Percentiles rank a stretch among this genome's conserved stretches.
Conservation (phyloP, 2,797 vertebrate genomes). For the Tiaroga cobitis region DNA sequence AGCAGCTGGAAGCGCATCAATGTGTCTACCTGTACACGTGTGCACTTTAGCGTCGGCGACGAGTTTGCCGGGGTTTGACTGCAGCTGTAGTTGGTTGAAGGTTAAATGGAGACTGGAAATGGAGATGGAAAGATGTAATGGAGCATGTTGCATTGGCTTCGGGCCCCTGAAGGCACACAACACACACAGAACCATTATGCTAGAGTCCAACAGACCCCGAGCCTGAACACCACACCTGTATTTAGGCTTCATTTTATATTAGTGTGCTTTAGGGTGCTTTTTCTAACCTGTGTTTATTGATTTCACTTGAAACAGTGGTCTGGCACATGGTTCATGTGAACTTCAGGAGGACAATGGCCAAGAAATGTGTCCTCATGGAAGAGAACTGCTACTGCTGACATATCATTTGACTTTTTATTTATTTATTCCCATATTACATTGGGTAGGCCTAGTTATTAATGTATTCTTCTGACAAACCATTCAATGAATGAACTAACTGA, state of each 20-base stretch:
- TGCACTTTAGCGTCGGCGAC: background rate
- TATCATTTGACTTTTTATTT: background rate
- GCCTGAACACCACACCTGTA: background rate
- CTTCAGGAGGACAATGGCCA: background rate
- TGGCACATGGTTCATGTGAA: background rate
- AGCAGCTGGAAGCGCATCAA: background rate
- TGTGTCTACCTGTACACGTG: background rate
- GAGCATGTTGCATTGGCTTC: background rate
- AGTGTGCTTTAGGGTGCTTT: background rate
- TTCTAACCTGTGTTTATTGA: background rate
- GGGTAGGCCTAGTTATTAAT: background rate
- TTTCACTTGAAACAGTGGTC: background rate
- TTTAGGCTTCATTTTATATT: background rate
- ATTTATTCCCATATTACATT: too few species aligned
- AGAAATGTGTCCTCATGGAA: background rate
- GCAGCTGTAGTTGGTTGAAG: background rate
- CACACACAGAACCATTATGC: background rate
- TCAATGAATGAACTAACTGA: background rate
- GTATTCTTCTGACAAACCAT: background rate
- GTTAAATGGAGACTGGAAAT: slow-evolving; percentile 1
- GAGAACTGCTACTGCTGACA: background rate
- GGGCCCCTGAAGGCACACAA: background rate
- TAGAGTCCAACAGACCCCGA: background rate
- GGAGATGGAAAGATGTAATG: slow-evolving; percentile 22
- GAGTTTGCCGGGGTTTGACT: background rate